A percentile compares a stretch with the other conserved stretches of the same genome.
Evolutionary conservation across 2,113 vertebrate genomes (phyloP).

Genomic region (Megatriorchis doriae): DNA sequence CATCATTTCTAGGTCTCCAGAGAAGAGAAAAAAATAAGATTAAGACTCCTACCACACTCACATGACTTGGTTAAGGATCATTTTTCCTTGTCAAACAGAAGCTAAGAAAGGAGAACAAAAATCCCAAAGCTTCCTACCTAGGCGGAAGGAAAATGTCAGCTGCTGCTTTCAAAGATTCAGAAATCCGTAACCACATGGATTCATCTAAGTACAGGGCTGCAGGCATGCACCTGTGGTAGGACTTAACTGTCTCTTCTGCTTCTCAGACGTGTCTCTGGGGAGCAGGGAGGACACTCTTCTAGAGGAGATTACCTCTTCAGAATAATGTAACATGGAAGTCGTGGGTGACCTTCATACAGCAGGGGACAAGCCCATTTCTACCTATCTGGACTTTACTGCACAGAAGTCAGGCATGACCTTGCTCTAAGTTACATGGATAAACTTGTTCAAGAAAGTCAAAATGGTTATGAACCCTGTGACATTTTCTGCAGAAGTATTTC

Average conservation of each 20-base stretch:
- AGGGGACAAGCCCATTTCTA: neutral
- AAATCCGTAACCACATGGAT: neutral
- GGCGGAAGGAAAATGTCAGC: neutral
- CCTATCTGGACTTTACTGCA: neutral
- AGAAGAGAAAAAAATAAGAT: neutral
- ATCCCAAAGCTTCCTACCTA: neutral
- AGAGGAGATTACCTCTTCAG: neutral
- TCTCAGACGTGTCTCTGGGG: neutral
- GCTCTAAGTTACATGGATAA: neutral
- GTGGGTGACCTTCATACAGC: neutral
- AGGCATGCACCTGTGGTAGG: neutral
- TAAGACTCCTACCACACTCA: neutral
- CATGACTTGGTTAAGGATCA: neutral
- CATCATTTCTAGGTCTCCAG: neutral
- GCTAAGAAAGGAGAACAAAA: neutral
- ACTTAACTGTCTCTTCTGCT: neutral
- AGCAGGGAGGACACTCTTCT: neutral
- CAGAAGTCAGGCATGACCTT: neutral
- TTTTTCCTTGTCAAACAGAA: neutral
- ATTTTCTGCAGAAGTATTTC: neutral
- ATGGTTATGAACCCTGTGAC: neutral
- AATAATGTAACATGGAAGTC: accelerated
- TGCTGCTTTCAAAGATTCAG: neutral
- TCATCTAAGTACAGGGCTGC: neutral
- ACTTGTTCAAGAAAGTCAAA: neutral